Conservation (phyloP, 1,140 invertebrate species). For the fruit fly (Drosophila melanogaster) region DNA sequence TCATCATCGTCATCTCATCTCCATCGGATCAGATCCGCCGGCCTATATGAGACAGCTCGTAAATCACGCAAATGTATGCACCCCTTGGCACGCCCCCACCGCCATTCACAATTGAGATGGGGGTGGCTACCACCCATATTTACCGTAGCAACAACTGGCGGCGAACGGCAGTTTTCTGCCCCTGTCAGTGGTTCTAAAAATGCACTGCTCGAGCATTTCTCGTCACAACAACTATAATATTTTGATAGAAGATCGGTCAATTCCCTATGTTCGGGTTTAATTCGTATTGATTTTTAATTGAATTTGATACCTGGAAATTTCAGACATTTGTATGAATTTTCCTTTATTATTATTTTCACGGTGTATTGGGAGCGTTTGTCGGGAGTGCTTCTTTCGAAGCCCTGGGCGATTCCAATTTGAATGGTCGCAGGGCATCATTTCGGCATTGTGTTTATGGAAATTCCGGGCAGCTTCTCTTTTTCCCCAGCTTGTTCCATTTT, state of each 20-base stretch:
- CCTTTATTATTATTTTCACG: background rate
- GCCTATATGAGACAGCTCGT: constrained; percentile 73
- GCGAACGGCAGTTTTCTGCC: constrained; percentile 38
- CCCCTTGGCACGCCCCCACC: constrained; percentile 49
- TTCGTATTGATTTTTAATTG: background rate
- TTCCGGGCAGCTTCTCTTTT: constrained; percentile 35
- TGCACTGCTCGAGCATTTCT: no score
- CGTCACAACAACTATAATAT: no score
- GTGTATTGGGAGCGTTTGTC: constrained; percentile 8
- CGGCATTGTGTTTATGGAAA: constrained; percentile 77
- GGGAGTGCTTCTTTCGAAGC: constrained; percentile 1
- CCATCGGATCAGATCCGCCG: constrained; percentile 36
- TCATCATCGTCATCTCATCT: constrained; percentile 1
- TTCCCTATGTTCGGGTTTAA: no score
- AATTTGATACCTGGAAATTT: background rate
- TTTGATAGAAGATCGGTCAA: no score
- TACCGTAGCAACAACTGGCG: constrained; percentile 50
- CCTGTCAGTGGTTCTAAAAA: constrained; percentile 57
- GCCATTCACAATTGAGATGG: constrained; percentile 3
- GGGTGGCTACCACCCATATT: constrained; percentile 32
- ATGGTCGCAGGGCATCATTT: constrained; percentile 61
- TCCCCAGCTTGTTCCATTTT: constrained; percentile 4
- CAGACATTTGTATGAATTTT: background rate
- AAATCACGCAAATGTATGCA: constrained; percentile 81
- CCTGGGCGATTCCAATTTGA: constrained; percentile 31